Conservation (phyloP, 2,113 vertebrate genomes). For the Cervus canadensis region DNA sequence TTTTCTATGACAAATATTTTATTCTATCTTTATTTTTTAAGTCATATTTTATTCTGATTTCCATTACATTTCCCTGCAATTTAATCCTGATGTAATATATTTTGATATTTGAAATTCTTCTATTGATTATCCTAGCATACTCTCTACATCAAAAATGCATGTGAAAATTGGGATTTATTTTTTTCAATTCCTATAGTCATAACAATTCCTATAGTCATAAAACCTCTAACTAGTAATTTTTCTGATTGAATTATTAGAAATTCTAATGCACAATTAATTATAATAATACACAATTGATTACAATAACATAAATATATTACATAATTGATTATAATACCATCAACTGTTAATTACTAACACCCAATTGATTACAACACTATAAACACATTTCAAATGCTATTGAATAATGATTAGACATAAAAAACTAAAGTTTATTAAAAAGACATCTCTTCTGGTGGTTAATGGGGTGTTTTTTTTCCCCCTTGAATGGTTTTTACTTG, state of each 20-base stretch:
- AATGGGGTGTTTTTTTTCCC: neutral
- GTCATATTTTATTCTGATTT: neutral
- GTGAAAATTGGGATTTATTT: neutral
- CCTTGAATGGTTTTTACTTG: neutral
- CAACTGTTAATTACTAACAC: neutral
- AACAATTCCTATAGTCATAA: neutral
- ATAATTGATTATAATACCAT: neutral
- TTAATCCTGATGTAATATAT: neutral
- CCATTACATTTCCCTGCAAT: neutral
- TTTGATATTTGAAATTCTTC: neutral
- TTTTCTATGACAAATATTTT: neutral
- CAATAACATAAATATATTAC: neutral
- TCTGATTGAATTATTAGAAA: neutral
- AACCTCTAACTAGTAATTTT: neutral
- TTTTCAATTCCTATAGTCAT: neutral
- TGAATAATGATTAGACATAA: constrained; percentile 29
- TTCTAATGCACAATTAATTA: neutral
- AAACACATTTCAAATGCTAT: constrained; percentile 9
- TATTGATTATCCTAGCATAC: neutral
- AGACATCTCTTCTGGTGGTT: neutral
- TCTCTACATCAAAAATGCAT: neutral
- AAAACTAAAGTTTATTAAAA: constrained; percentile 28
- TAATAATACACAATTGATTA: neutral
- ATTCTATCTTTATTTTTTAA: neutral
- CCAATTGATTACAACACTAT: constrained; percentile 40